These are phyloP conservation scores for Rugalucina vietnamica DNA, from an alignment of 2,888 invertebrate genomes.

Conservation along the genomic window DNA sequence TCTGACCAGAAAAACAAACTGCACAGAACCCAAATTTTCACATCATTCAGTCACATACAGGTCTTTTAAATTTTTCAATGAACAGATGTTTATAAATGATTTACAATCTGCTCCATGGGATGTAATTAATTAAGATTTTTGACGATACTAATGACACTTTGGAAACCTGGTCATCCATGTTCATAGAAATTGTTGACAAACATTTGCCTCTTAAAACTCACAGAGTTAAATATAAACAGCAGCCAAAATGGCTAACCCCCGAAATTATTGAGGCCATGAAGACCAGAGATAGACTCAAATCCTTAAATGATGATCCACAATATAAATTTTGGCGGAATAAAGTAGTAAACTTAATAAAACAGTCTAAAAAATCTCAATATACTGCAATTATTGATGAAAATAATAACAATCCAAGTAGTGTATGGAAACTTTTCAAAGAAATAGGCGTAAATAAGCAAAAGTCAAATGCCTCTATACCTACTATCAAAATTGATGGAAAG, in stretches of 20 bases:
- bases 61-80: neutral
- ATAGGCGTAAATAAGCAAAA: neutral
- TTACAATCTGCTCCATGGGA: neutral
- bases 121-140: neutral
- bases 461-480: neutral
- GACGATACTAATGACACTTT: neutral
- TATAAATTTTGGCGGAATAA: neutral
- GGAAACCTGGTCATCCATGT: neutral
- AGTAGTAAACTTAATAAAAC: neutral
- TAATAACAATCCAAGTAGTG: neutral
- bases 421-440: neutral
- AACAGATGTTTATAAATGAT: neutral
- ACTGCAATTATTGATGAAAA: neutral
- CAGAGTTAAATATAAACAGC: neutral
- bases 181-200: neutral
- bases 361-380: neutral
- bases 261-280: neutral
- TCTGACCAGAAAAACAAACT: neutral
- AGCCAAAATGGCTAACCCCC: neutral
- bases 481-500: neutral
- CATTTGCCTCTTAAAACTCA: neutral
- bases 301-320: neutral
- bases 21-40: neutral
- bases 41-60: neutral
- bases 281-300: neutral